Base-by-base conservation (phyloP, 2,888 invertebrate genomes). In the Acanthosepion pharaonis region DNA sequence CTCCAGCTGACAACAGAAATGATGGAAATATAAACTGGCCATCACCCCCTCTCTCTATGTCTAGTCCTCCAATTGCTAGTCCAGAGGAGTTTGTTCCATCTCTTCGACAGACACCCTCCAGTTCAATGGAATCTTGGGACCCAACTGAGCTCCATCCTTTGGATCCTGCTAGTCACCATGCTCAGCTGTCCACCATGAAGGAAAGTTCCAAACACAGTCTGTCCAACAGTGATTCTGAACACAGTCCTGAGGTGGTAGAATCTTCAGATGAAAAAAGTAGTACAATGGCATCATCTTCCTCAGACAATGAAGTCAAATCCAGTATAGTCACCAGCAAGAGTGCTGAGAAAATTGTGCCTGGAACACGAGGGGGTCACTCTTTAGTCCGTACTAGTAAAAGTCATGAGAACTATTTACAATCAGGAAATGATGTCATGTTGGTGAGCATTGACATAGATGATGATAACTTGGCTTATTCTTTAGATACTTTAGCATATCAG, bases 371-470 rank as follows among this genome's bases (percentile, higher is more conserved):
- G 97, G 97, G 95, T 96, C 98, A 98, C 95, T 98, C 98, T 96
- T 98, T 98, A 96, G 99, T 99, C 93, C 98, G 99, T 95, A 99
- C 99, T 59, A 99, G 99, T 96, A 98, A 99, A 97, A 99, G 99
- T 25, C 97, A 97, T 94, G 99, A 99, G 98, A 99, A 99, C 97
- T 99, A 99, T 97, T 98, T 99, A 95, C 98, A 98, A 98, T 98
- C 98, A 97, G 98, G 98, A 97, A 96, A 95, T 49, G 98, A 98
- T 92, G 98, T 99, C 97, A 98, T 98, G 97, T 98, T 99, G 95
- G 99, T 99, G 96, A 98, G 98, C 96, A 99, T 99, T 96, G 99
- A 99, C 96, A 98, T 99, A 97, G 99, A 99, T 97, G 99, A 99
- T 97, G 99, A 99, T 97, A 99, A 99, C 97, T 98, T 99, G 97